A percentile compares a stretch with the other conserved stretches of the same genome.
Conservation (phyloP, 2,797 vertebrate species). For the Epinephelus coioides region DNA sequence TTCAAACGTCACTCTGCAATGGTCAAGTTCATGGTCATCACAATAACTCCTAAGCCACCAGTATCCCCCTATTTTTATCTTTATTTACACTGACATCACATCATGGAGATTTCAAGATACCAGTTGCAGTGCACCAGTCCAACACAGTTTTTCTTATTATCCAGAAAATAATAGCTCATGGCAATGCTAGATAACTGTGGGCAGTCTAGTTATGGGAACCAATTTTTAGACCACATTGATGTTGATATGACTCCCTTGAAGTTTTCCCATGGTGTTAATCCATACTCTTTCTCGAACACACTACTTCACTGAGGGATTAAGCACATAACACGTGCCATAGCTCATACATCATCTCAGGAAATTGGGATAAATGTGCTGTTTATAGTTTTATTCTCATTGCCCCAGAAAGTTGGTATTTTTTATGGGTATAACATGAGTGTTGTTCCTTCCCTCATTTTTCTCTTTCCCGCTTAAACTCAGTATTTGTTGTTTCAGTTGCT, state of each 20-base stretch:
- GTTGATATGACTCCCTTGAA: neutral
- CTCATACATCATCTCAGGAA: slow-evolving; percentile 24
- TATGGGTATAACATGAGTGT: slow-evolving; percentile 25
- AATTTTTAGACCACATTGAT: no score
- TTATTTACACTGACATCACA: no score
- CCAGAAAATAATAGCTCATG: no score
- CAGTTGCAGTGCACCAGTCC: no score
- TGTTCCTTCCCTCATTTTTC: slow-evolving; percentile 17
- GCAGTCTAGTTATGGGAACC: no score
- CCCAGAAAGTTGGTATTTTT: neutral
- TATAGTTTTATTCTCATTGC: slow-evolving; percentile 24
- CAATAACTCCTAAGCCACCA: no score
- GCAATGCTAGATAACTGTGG: no score
- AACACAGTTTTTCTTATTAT: no score
- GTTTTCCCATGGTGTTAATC: neutral
- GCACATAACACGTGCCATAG: neutral
- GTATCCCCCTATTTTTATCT: no score
- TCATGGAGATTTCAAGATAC: no score
- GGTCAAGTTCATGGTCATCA: no score
- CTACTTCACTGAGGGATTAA: neutral
- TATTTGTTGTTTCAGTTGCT: slow-evolving; percentile 58
- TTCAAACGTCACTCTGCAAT: no score
- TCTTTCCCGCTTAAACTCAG: slow-evolving; percentile 14
- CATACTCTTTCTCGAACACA: neutral
- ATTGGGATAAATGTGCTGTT: neutral